Percentiles rank a stretch among this genome's conserved stretches.
Evolutionary conservation across 2,888 invertebrate genomes (phyloP).

Genomic region (Cosmia pyralina): DNA sequence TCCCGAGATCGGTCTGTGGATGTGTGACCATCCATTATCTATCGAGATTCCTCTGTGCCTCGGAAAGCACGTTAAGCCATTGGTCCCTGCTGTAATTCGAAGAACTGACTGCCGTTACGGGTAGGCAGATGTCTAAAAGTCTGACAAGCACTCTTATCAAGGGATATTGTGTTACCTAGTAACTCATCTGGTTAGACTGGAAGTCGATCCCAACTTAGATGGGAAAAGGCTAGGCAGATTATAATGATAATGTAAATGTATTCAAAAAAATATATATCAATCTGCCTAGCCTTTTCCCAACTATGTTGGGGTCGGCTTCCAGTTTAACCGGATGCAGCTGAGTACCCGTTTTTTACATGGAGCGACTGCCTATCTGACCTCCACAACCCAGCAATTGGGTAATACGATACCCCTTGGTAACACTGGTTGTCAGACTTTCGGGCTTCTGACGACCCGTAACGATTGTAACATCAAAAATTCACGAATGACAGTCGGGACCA

Average conservation of each 20-base stretch:
- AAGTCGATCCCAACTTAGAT: background rate
- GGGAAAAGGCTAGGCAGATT: background rate
- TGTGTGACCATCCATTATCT: background rate
- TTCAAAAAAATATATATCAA: no score
- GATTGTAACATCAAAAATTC: no score
- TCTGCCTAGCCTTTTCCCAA: no score
- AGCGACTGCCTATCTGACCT: no score
- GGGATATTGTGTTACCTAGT: background rate
- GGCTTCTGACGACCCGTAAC: no score
- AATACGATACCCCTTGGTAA: no score
- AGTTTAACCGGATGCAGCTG: no score
- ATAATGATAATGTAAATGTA: background rate
- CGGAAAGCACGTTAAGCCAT: background rate
- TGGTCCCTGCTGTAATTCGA: background rate
- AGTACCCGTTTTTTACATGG: no score
- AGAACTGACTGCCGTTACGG: background rate
- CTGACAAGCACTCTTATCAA: background rate
- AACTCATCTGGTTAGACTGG: background rate
- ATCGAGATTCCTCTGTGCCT: background rate
- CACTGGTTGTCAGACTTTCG: no score
- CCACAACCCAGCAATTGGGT: no score
- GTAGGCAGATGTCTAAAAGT: background rate
- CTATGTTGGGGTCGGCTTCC: no score
- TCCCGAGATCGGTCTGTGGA: background rate
- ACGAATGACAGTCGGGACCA: no score